A percentile compares a stretch with the other conserved stretches of the same genome.
Conservation (phyloP, 2,113 vertebrate species). For the Acanthisitta chloris region DNA sequence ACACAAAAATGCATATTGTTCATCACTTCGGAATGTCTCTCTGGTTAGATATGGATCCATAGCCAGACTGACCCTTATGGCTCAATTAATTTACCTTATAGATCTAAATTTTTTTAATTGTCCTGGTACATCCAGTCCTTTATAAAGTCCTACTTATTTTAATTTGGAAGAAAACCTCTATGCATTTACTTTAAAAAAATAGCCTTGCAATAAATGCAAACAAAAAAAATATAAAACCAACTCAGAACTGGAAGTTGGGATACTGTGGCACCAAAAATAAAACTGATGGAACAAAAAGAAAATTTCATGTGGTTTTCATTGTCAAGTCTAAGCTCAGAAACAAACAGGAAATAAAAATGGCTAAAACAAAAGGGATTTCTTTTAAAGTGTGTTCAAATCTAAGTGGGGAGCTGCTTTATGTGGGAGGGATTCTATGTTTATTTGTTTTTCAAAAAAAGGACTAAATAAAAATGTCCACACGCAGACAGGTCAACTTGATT, state of each 20-base stretch:
- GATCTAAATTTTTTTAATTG: not conserved
- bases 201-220: not conserved
- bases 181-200: not conserved
- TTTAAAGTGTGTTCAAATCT: constrained; percentile 55
- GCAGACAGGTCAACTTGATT: constrained; percentile 42
- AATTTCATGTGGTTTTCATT: constrained; percentile 67
- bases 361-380: constrained; percentile 58
- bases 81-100: not conserved
- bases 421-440: constrained; percentile 46
- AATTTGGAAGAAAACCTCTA: not conserved
- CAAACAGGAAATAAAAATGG: constrained; percentile 67
- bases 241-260: constrained; percentile 8
- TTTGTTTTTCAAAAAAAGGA: constrained; percentile 52
- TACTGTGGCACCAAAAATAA: constrained; percentile 53
- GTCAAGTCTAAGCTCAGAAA: constrained; percentile 63
- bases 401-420: constrained; percentile 50
- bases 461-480: constrained; percentile 43
- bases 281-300: constrained; percentile 62
- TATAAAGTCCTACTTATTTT: not conserved
- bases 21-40: not conserved
- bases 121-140: not conserved
- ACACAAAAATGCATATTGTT: not conserved
- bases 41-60: not conserved
- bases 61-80: not conserved
- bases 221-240: not conserved